Conservation (phyloP, 2,888 invertebrate genomes). For the Pristionchus fissidentatus region DNA sequence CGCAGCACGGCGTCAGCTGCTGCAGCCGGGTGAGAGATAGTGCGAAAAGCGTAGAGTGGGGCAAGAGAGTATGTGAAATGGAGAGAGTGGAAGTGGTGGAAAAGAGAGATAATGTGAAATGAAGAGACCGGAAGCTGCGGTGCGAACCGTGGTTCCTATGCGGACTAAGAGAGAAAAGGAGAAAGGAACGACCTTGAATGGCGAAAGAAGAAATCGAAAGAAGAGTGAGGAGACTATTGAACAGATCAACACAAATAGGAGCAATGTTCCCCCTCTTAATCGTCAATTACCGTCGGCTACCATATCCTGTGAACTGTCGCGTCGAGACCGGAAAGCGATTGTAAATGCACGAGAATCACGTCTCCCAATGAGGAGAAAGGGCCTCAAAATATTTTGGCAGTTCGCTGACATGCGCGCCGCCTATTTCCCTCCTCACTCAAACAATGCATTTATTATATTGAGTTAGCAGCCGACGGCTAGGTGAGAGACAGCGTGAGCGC, state of each 20-base stretch:
- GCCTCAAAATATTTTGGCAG: conserved; percentile 36
- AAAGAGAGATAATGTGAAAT: not conserved
- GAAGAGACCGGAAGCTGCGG: not conserved
- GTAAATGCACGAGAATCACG: conserved; percentile 35
- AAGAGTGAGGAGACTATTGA: conserved; percentile 15
- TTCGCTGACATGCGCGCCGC: conserved; percentile 12
- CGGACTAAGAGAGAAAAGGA: not conserved
- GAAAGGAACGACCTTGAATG: conserved; percentile 12
- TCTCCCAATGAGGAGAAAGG: not conserved
- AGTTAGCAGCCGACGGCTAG: not conserved
- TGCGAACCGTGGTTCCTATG: not conserved
- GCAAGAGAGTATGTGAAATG: not conserved
- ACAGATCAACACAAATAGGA: conserved; percentile 29
- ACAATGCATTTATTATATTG: conserved; percentile 42
- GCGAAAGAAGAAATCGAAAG: conserved; percentile 5
- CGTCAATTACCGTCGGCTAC: not conserved
- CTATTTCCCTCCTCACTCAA: not conserved
- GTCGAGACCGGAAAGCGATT: not conserved
- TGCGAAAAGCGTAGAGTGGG: not conserved
- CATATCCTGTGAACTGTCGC: not conserved
- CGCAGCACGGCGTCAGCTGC: conserved; percentile 25
- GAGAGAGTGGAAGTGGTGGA: not conserved
- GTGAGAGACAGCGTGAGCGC: not conserved
- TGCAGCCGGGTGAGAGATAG: not conserved
- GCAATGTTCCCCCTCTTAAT: not conserved